Base-by-base conservation (phyloP, 1,140 invertebrate genomes). In the Reticulitermes speratus region DNA sequence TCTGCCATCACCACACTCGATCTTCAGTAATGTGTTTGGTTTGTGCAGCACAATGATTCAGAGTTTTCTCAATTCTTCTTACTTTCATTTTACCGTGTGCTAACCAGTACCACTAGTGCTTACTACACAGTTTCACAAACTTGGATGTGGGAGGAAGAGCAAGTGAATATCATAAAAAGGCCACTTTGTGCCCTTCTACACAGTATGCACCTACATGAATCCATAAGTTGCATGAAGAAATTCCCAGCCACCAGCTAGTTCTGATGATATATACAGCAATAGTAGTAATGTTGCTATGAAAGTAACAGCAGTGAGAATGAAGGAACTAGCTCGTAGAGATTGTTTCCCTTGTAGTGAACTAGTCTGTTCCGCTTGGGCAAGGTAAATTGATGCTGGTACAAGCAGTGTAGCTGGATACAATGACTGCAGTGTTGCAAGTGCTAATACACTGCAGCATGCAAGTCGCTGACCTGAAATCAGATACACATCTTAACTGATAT, bases 361-460 rank as follows among this genome's bases (percentile, higher is more conserved):
- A n/a, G 25, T 75, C 3, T 25, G 86, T 32, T 12, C 48, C 87
- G 11, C 87, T 86, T 90, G 88, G 83, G 91, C 91, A 87, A 93
- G 92, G 89, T 90, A 93, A 69, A 96, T 91, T 8, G 94, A 91
- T 48, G 95, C 93, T 11, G 98, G 97, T 55, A 98, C 95, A 88
- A 98, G 93, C 2, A 99, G 92, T 45, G 96, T 93, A 19, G 96
- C 90, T 0, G 97, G 96, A 91, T 99, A 99, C 45, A 99, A 92
- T 83, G 96, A 95, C 89, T 98, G 96, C 87, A 97, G 94, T 6
- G 96, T 94, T 55, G 96, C 93, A 12, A 98, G 88, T 0, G 96
- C 95, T 83, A 99, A 92, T 32, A 94, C 92, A 0, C 95, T 83
- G 87, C 94, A 93, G 87, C 94, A 94, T 21, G 94, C 84, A 9